Evolutionary conservation across 2,888 invertebrate genomes (phyloP).

Genomic region (Rhyacophila evoluta): DNA sequence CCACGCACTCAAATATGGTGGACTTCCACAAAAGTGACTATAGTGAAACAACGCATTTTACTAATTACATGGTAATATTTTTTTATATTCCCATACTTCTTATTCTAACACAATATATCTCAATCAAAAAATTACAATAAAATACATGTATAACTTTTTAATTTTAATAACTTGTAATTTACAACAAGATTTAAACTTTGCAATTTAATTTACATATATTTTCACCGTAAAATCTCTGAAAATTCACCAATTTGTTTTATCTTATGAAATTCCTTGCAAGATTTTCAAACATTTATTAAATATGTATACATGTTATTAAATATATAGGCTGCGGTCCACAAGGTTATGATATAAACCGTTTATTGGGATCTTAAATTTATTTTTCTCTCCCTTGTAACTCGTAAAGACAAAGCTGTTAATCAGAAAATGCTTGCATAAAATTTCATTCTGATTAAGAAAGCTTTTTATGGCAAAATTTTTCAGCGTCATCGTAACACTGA

Average conservation of each 20-base stretch:
- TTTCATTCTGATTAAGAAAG: neutral
- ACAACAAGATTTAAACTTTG: too few relatives aligned
- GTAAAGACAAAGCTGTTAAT: conserved; percentile 22
- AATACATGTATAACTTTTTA: too few relatives aligned
- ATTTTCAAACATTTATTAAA: neutral
- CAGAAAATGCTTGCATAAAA: conserved; percentile 4
- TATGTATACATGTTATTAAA: neutral
- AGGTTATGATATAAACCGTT: neutral
- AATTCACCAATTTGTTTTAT: neutral
- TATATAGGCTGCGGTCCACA: neutral
- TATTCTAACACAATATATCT: too few relatives aligned
- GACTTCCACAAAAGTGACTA: too few relatives aligned
- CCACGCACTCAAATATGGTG: too few relatives aligned
- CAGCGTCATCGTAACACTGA: neutral
- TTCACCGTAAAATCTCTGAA: too few relatives aligned
- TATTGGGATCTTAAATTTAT: conserved; percentile 6
- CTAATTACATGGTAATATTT: too few relatives aligned
- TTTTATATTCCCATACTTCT: too few relatives aligned
- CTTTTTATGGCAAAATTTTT: neutral
- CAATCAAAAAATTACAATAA: too few relatives aligned
- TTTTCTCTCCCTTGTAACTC: neutral
- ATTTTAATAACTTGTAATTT: too few relatives aligned
- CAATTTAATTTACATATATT: too few relatives aligned
- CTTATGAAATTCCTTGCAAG: neutral
- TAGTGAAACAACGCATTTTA: too few relatives aligned